Evolutionary conservation across 1,140 invertebrate genomes (phyloP).

Genomic region (Sycophila sp.): DNA sequence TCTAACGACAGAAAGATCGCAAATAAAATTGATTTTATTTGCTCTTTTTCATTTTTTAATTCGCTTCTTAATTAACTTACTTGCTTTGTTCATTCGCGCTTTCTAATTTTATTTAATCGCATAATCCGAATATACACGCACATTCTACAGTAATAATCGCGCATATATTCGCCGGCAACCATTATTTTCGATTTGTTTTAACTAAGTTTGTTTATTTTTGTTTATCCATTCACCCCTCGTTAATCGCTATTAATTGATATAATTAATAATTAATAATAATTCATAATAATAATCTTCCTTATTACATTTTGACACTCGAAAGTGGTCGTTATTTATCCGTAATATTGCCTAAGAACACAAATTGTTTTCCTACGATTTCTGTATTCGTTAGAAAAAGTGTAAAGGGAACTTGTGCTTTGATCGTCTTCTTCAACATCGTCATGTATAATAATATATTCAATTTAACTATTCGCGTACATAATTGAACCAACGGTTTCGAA

Average conservation of each 20-base stretch:
- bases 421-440: slow-evolving; percentile 32
- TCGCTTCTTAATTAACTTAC: slow-evolving; percentile 28
- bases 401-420: slow-evolving; percentile 53
- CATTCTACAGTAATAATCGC: slow-evolving; percentile 29
- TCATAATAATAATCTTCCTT: slow-evolving; percentile 17
- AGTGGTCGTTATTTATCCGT: slow-evolving; percentile 30
- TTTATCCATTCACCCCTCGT: slow-evolving; percentile 39
- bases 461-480: slow-evolving; percentile 31
- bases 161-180: slow-evolving; percentile 17
- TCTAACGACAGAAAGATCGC: slow-evolving; percentile 54
- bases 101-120: slow-evolving; percentile 33
- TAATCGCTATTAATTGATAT: slow-evolving; percentile 38
- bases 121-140: slow-evolving; percentile 29
- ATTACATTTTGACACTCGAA: slow-evolving; percentile 28
- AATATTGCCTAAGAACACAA: slow-evolving; percentile 48
- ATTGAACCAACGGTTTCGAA: slow-evolving; percentile 21
- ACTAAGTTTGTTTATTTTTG: slow-evolving; percentile 28
- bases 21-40: slow-evolving; percentile 46
- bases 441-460: slow-evolving; percentile 22
- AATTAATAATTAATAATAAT: slow-evolving; percentile 36
- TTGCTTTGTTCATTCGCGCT: slow-evolving; percentile 42
- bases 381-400: slow-evolving; percentile 46
- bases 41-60: slow-evolving; percentile 38
- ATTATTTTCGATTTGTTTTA: slow-evolving; percentile 28
- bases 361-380: slow-evolving; percentile 33